Percentiles rank a stretch among this genome's conserved stretches.
phyloP scores from a whole-genome alignment of 2,888 invertebrate genomes.

The Helleia helle region DNA sequence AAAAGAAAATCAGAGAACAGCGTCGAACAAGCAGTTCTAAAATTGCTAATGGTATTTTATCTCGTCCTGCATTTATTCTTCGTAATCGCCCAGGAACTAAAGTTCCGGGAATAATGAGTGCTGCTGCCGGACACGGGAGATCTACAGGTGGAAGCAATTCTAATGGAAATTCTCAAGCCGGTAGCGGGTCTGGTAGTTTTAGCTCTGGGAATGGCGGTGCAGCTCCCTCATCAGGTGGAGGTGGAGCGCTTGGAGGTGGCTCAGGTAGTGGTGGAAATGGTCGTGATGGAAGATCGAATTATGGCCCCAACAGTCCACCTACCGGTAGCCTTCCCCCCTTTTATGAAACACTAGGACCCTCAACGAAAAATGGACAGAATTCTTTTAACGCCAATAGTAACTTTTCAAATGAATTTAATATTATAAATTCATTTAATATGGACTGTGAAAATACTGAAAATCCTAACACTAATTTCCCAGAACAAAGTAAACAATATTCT shows the following conservation, averaged over 20 bases:
- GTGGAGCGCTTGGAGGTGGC: slow-evolving; percentile 77
- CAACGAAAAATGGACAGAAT: slow-evolving; percentile 82
- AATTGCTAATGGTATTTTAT: slow-evolving; percentile 73
- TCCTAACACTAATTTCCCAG: slow-evolving; percentile 50
- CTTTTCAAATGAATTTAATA: slow-evolving; percentile 79
- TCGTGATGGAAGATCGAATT: slow-evolving; percentile 87
- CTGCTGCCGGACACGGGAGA: slow-evolving; percentile 87
- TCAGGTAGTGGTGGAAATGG: slow-evolving; percentile 86
- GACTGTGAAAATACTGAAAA: slow-evolving; percentile 83
- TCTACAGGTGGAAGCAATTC: slow-evolving; percentile 75
- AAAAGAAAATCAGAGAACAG: slow-evolving; percentile 79
- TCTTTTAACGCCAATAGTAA: slow-evolving; percentile 80
- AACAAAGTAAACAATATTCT: slow-evolving; percentile 82
- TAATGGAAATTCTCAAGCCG: slow-evolving; percentile 66
- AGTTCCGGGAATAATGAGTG: slow-evolving; percentile 78
- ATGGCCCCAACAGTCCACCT: slow-evolving; percentile 90
- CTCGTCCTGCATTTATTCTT: slow-evolving; percentile 68
- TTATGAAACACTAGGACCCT: slow-evolving; percentile 82
- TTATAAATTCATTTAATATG: slow-evolving; percentile 82
- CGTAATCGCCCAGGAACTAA: slow-evolving; percentile 73
- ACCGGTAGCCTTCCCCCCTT: slow-evolving; percentile 92
- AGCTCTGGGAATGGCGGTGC: slow-evolving; percentile 71
- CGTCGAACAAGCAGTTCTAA: slow-evolving; percentile 79
- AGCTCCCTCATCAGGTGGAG: slow-evolving; percentile 75
- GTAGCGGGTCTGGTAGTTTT: slow-evolving; percentile 63